Conservation (phyloP, 2,888 invertebrate species). For the Callimorpha dominula region DNA sequence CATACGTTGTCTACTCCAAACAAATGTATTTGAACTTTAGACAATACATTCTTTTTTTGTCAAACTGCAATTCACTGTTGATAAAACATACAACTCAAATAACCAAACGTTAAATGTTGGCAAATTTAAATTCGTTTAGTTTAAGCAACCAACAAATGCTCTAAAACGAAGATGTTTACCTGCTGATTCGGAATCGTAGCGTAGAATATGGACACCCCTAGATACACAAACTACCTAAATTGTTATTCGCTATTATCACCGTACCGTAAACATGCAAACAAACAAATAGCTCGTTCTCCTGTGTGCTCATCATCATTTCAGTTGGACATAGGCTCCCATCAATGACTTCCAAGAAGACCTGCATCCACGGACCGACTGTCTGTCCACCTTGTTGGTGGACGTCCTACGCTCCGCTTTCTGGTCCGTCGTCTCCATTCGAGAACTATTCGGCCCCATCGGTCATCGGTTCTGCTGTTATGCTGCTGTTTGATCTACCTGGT, state of each 20-base stretch:
- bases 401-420: not conserved
- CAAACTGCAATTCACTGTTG: not conserved
- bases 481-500: not conserved
- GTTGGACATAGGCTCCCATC: not conserved
- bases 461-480: not conserved
- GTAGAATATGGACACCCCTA: too few species aligned
- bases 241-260: too few species aligned
- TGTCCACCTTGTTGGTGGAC: not conserved
- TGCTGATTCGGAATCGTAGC: too few species aligned
- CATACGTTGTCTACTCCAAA: constrained; percentile 4
- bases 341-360: not conserved
- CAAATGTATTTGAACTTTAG: not conserved
- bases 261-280: too few species aligned
- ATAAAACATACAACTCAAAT: not conserved
- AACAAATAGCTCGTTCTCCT: not conserved
- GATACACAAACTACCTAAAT: too few species aligned
- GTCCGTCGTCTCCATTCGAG: too few species aligned
- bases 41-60: not conserved
- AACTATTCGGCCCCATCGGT: not conserved
- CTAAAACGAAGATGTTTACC: too few species aligned
- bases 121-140: not conserved
- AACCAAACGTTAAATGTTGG: not conserved
- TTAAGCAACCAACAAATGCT: not conserved
- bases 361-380: not conserved
- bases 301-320: not conserved